Evolutionary conservation across 2,888 invertebrate genomes (phyloP).

Genomic region (Nasonovia ribisnigri): DNA sequence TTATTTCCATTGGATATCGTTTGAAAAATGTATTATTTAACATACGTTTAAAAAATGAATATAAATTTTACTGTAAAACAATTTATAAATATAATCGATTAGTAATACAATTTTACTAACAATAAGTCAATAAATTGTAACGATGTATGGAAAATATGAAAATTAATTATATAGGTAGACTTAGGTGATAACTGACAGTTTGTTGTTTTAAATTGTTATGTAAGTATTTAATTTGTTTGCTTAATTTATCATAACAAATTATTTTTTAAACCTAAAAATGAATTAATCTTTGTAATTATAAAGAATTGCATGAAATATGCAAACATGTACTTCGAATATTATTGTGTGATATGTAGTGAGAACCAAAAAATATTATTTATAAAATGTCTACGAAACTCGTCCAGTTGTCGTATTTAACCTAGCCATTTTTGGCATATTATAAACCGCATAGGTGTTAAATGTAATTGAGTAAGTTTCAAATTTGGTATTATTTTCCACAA

Average conservation of each 20-base stretch:
- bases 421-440: background rate
- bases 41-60: background rate
- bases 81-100: background rate
- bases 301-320: background rate
- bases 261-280: background rate
- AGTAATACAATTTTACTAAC: background rate
- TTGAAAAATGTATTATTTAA: background rate
- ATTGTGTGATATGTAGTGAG: background rate
- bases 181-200: background rate
- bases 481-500: background rate
- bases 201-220: background rate
- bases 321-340: background rate
- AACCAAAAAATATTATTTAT: background rate
- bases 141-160: background rate
- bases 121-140: background rate
- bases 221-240: background rate
- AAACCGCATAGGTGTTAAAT: background rate
- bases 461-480: background rate
- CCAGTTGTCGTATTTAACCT: background rate
- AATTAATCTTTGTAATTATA: background rate
- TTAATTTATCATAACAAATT: background rate
- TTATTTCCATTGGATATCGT: background rate
- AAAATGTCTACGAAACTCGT: background rate
- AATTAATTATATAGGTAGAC: background rate
- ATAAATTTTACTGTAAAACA: background rate